A percentile compares a stretch with the other conserved stretches of the same genome.
phyloP scores from a whole-genome alignment of 2,797 vertebrate species.

The Acipenser transmontanus region DNA sequence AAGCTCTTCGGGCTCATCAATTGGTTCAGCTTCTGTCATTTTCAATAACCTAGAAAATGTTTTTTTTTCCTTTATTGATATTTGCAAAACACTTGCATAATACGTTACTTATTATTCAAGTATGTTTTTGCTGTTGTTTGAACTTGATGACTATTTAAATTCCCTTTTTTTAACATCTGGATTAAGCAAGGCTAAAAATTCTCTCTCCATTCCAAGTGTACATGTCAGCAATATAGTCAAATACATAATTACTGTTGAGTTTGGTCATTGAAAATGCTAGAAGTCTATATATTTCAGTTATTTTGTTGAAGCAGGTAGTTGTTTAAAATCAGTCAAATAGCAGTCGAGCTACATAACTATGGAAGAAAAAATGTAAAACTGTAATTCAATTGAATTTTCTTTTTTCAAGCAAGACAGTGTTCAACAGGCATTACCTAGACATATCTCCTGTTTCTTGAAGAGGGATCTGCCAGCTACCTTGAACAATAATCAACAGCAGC shows the following conservation, averaged over 20 bases:
- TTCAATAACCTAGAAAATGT: conserved; percentile 65
- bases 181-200: too few relatives aligned
- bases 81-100: not conserved
- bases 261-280: not conserved
- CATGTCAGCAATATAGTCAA: not conserved
- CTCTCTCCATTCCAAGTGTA: too few relatives aligned
- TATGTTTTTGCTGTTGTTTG: not conserved
- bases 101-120: not conserved
- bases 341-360: too few relatives aligned
- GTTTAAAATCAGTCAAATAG: too few relatives aligned
- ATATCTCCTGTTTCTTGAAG: conserved; percentile 77
- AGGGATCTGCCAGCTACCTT: conserved; percentile 82
- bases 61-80: conserved; percentile 10
- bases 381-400: not conserved
- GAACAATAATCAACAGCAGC: conserved; percentile 78
- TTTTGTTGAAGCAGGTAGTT: too few relatives aligned
- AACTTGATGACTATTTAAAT: too few relatives aligned
- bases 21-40: conserved; percentile 61
- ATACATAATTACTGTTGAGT: not conserved
- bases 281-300: too few relatives aligned
- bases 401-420: not conserved
- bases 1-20: conserved; percentile 62
- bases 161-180: not conserved
- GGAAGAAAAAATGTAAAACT: too few relatives aligned
- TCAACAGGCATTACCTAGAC: conserved; percentile 64